phyloP scores from a whole-genome alignment of 37 sponge, comb jelly and placozoan species.

The Cliona cf. orientalis region DNA sequence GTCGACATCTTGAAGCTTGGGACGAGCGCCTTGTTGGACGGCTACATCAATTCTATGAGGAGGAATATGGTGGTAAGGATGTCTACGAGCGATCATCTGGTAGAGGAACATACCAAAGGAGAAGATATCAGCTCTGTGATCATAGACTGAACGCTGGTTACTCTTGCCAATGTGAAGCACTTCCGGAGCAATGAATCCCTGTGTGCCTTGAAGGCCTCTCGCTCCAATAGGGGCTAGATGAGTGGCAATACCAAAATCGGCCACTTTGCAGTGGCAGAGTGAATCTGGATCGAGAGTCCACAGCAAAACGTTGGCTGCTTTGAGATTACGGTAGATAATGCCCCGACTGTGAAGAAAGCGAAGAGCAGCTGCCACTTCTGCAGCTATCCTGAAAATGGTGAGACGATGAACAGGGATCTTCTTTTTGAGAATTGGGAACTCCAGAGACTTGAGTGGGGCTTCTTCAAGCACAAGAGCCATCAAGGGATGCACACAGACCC shows the following conservation, averaged over 20 bases:
- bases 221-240: slow-evolving; percentile 64
- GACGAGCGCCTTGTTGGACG: slow-evolving; percentile 68
- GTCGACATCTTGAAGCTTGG: slow-evolving; percentile 60
- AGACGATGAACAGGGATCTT: slow-evolving; percentile 59
- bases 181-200: slow-evolving; percentile 86
- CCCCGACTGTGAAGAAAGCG: slow-evolving; percentile 58
- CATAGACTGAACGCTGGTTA: slow-evolving; percentile 74
- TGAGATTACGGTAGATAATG: slow-evolving; percentile 80
- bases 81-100: slow-evolving; percentile 79
- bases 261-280: slow-evolving; percentile 81
- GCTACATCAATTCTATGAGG: slow-evolving; percentile 56
- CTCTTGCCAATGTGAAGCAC: slow-evolving; percentile 49
- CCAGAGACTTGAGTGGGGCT: slow-evolving; percentile 81
- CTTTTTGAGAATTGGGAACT: slow-evolving; percentile 51
- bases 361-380: slow-evolving; percentile 83
- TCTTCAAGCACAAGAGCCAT: slow-evolving; percentile 86
- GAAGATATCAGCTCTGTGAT: slow-evolving; percentile 85
- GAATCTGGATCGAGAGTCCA: slow-evolving; percentile 73
- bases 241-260: slow-evolving; percentile 83
- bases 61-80: slow-evolving; percentile 68
- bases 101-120: slow-evolving; percentile 90
- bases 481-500: slow-evolving; percentile 65
- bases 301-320: slow-evolving; percentile 80
- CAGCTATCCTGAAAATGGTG: slow-evolving; percentile 67
- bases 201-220: slow-evolving; percentile 72